Conservation (phyloP, 2,113 vertebrate species). For the Turdus rufiventris region DNA sequence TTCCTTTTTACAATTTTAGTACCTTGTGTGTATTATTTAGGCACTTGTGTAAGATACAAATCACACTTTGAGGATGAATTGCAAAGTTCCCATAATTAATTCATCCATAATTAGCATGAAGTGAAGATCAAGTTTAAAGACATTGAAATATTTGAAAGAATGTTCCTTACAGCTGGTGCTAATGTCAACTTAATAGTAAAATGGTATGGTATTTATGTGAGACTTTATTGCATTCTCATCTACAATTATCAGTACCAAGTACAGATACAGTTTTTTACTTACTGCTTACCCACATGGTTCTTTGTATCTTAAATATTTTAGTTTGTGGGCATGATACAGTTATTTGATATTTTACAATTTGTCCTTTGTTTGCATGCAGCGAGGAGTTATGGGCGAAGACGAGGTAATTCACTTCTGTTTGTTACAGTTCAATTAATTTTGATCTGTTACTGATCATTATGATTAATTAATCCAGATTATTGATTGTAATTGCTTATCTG, state of each 20-base stretch:
- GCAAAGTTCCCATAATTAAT: background rate
- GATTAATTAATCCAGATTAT: conserved; percentile 59
- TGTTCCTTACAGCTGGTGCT: background rate
- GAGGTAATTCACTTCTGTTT: conserved; percentile 91
- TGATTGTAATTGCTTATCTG: conserved; percentile 14
- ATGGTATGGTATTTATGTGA: background rate
- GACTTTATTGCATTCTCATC: background rate
- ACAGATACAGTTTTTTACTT: background rate
- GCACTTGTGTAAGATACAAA: background rate
- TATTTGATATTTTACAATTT: conserved; percentile 78
- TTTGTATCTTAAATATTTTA: conserved; percentile 58
- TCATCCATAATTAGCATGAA: background rate
- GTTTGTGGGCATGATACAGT: conserved; percentile 62
- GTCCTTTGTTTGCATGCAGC: conserved; percentile 96
- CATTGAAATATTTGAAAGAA: background rate
- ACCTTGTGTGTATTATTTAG: background rate
- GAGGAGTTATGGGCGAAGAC: conserved; percentile 98
- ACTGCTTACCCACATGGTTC: conserved; percentile 49
- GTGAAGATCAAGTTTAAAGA: background rate
- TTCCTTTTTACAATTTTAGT: background rate
- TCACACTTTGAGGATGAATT: background rate
- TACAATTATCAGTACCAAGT: background rate
- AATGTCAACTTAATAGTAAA: background rate
- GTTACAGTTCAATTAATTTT: conserved; percentile 72
- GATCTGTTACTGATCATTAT: conserved; percentile 63